Evolutionary conservation across 2,888 invertebrate species (phyloP).

Genomic region (Plebejus melissa): DNA sequence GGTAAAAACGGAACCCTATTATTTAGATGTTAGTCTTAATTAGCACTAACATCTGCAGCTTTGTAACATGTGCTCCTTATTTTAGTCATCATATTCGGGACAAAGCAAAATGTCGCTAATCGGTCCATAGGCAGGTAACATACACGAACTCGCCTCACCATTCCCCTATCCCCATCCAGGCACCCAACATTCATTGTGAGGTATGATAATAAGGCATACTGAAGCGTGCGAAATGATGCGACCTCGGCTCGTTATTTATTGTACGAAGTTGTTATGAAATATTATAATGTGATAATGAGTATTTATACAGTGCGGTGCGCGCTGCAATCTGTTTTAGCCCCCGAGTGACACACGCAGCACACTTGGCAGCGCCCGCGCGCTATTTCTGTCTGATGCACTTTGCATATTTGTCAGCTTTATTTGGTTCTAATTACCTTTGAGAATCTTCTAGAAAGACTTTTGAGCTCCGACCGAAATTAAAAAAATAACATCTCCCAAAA

Average conservation of each 20-base stretch:
- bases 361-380: neutral
- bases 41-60: too few species aligned
- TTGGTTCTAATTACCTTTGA: neutral
- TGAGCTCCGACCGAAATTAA: neutral
- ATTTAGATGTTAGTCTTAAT: too few species aligned
- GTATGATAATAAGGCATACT: neutral
- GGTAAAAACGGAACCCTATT: too few species aligned
- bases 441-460: neutral
- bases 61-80: too few species aligned
- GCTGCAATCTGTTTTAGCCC: neutral
- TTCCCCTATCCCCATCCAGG: neutral
- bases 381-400: conserved; percentile 10
- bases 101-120: too few species aligned
- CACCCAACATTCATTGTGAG: neutral
- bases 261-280: neutral
- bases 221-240: neutral
- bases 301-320: neutral
- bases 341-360: neutral
- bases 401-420: neutral
- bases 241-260: neutral
- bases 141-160: too few species aligned
- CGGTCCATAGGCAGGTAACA: neutral
- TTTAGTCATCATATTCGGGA: too few species aligned
- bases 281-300: conserved; percentile 8
- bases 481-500: neutral